phyloP scores from a whole-genome alignment of 2,888 invertebrate species.

The Hirtodrosophila trivittata region DNA sequence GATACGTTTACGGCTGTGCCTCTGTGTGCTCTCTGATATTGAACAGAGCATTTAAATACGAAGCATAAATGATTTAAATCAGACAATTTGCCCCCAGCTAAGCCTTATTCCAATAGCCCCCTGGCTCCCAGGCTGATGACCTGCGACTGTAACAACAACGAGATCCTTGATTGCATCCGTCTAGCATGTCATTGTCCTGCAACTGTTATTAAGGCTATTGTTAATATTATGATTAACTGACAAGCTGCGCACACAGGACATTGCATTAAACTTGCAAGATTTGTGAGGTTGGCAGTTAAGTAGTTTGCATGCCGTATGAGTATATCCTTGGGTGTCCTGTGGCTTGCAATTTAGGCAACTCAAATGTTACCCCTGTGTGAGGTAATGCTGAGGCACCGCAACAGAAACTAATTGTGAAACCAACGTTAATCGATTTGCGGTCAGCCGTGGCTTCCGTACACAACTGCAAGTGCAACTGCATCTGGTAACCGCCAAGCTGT shows the following conservation, averaged over 20 bases:
- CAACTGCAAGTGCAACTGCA: constrained; percentile 15
- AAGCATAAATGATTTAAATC: constrained; percentile 28
- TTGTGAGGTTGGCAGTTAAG: background rate
- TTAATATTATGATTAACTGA: constrained; percentile 18
- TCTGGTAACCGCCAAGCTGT: constrained; percentile 11
- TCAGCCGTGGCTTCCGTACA: constrained; percentile 5
- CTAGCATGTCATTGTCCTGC: constrained; percentile 5
- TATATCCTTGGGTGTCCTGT: constrained; percentile 11
- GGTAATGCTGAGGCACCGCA: constrained; percentile 19
- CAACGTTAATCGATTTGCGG: constrained; percentile 77
- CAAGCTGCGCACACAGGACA: constrained; percentile 8
- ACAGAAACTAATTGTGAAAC: constrained; percentile 71
- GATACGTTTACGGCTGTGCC: too few relatives aligned
- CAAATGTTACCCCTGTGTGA: constrained; percentile 6
- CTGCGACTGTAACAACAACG: constrained; percentile 8
- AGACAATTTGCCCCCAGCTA: background rate
- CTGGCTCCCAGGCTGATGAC: too few relatives aligned
- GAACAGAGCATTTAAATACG: constrained; percentile 15
- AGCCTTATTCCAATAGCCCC: too few relatives aligned
- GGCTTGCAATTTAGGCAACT: constrained; percentile 55
- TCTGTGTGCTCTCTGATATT: background rate
- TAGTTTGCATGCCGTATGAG: constrained; percentile 1
- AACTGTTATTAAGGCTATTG: background rate
- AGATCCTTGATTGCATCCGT: constrained; percentile 9
- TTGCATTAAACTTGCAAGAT: constrained; percentile 19